A percentile compares a stretch with the other conserved stretches of the same genome.
phyloP scores from a whole-genome alignment of 2,888 invertebrate genomes.

The Hypena proboscidalis region DNA sequence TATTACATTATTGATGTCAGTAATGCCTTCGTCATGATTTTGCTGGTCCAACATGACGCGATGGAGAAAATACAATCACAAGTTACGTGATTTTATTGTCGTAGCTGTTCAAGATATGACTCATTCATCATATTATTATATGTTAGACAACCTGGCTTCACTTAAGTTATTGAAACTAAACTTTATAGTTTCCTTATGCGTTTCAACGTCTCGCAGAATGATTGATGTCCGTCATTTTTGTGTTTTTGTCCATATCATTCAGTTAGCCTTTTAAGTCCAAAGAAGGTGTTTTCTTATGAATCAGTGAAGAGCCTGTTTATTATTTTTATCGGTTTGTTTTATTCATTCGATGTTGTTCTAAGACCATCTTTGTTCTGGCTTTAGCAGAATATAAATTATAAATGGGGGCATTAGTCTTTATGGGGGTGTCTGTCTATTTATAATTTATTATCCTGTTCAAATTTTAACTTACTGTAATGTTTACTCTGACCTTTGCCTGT shows the following conservation, averaged over 20 bases:
- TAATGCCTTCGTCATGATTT: constrained; percentile 23
- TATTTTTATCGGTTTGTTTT: constrained; percentile 31
- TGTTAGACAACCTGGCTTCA: constrained; percentile 15
- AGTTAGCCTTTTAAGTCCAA: constrained; percentile 27
- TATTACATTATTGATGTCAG: constrained; percentile 17
- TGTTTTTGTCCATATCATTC: constrained; percentile 12
- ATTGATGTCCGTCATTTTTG: constrained; percentile 32
- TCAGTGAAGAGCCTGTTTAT: constrained; percentile 27
- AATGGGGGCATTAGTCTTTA: no score
- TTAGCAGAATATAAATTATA: no score
- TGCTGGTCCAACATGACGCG: constrained; percentile 34
- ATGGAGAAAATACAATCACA: constrained; percentile 37
- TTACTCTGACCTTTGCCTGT: no score
- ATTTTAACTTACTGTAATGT: no score
- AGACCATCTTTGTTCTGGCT: neutral
- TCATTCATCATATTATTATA: constrained; percentile 29
- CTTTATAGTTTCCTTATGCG: constrained; percentile 28
- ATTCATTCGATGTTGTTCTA: constrained; percentile 1
- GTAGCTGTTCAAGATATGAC: constrained; percentile 13
- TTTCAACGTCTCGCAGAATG: constrained; percentile 19
- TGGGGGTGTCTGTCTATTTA: no score
- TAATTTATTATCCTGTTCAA: no score
- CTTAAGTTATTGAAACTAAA: constrained; percentile 18
- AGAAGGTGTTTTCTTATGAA: constrained; percentile 31
- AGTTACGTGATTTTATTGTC: constrained; percentile 35